A percentile compares a stretch with the other conserved stretches of the same genome.
Conservation (phyloP, 2,113 vertebrate species). For the Crotalus horridus region DNA sequence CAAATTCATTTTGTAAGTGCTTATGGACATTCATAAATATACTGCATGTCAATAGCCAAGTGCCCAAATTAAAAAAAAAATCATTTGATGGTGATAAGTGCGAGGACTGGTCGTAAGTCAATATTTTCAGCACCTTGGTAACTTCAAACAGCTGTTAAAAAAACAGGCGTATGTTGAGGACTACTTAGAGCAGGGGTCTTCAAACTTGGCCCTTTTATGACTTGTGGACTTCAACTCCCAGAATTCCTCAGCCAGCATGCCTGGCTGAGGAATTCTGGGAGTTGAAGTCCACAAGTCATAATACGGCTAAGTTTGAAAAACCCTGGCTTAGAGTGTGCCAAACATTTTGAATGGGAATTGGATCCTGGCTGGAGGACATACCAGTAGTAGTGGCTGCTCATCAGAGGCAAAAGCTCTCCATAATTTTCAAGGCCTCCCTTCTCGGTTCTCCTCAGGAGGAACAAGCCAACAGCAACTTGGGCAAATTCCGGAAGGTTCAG, state of each 20-base stretch:
- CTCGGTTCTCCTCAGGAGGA: not conserved
- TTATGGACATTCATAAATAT: no score
- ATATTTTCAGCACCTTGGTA: not conserved
- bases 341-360: not conserved
- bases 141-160: not conserved
- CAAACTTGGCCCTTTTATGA: no score
- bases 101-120: not conserved
- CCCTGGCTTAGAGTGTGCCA: not conserved
- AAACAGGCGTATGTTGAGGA: not conserved
- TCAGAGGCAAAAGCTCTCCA: not conserved
- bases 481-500: constrained; percentile 31
- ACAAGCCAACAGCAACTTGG: not conserved
- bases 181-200: not conserved
- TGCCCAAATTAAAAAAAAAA: no score
- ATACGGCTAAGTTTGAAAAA: no score
- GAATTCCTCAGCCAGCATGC: no score
- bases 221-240: no score
- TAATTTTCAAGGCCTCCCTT: not conserved
- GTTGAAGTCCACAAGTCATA: no score
- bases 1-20: no score
- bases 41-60: no score
- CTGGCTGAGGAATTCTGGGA: no score
- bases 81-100: not conserved
- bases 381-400: not conserved
- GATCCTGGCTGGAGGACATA: not conserved